Conservation (phyloP, 1,140 invertebrate genomes). For the Drosophila erecta region DNA sequence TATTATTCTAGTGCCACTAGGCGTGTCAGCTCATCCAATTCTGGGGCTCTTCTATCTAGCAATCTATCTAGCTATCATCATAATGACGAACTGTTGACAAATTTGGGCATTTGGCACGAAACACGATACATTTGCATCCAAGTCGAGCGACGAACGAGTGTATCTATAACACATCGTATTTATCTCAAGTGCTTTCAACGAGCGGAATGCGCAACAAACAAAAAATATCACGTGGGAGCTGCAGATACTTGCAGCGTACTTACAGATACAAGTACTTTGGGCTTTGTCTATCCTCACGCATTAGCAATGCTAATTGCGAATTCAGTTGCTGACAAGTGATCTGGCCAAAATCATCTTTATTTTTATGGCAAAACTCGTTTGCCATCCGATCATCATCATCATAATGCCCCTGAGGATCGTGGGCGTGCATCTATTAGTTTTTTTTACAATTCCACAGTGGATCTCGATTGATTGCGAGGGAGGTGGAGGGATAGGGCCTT, state of each 20-base stretch:
- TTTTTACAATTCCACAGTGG: conserved; percentile 56
- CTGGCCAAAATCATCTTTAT: conserved; percentile 73
- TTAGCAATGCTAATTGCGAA: conserved; percentile 76
- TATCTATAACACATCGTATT: conserved; percentile 33
- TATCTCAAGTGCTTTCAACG: conserved; percentile 23
- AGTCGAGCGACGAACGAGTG: neutral
- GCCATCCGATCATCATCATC: conserved; percentile 38
- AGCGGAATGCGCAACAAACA: conserved; percentile 30
- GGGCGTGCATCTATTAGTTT: conserved; percentile 76
- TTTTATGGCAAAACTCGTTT: conserved; percentile 75
- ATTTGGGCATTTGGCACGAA: conserved; percentile 54
- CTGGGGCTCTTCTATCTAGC: conserved; percentile 14
- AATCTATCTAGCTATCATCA: conserved; percentile 12
- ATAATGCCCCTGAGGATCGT: conserved; percentile 47
- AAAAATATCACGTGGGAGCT: conserved; percentile 56
- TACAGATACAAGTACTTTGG: conserved; percentile 37
- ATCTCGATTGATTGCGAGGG: conserved; percentile 15
- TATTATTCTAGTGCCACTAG: conserved; percentile 62
- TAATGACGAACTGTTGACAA: conserved; percentile 22
- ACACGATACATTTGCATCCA: conserved; percentile 52
- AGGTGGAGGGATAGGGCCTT: neutral
- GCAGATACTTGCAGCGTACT: conserved; percentile 38
- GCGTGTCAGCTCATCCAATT: conserved; percentile 61
- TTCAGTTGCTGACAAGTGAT: conserved; percentile 67
- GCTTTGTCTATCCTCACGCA: conserved; percentile 51